These are phyloP conservation scores for Villa cingulata DNA, from an alignment of 2,888 invertebrate genomes.

Conservation along the genomic window DNA sequence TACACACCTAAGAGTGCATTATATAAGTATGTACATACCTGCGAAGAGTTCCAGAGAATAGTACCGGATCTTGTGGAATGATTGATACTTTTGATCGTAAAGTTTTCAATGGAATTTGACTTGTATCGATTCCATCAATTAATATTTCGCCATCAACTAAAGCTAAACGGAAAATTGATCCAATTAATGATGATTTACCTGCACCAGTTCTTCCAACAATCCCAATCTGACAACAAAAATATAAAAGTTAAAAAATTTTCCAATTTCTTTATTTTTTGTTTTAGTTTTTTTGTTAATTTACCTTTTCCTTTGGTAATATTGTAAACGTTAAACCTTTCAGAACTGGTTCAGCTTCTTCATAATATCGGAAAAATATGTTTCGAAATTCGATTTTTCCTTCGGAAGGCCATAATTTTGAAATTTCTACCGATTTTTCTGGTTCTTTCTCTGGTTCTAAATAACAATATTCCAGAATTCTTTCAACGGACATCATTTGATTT, in stretches of 20 bases:
- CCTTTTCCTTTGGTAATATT: slow-evolving; percentile 42
- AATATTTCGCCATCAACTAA: slow-evolving; percentile 49
- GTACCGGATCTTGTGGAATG: slow-evolving; percentile 43
- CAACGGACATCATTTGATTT: slow-evolving; percentile 55
- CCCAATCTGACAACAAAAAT: slow-evolving; percentile 33
- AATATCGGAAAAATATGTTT: slow-evolving; percentile 49
- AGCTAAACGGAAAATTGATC: slow-evolving; percentile 43
- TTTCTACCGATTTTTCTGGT: slow-evolving; percentile 19
- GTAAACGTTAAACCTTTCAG: slow-evolving; percentile 51
- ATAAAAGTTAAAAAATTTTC: too few relatives aligned
- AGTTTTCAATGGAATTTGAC: slow-evolving; percentile 44
- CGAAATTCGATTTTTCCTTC: slow-evolving; percentile 39
- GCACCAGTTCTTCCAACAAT: slow-evolving; percentile 54
- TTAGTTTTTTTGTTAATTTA: slow-evolving; percentile 19
- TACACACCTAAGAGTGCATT: too few relatives aligned
- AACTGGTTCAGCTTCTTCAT: slow-evolving; percentile 68
- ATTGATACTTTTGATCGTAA: slow-evolving; percentile 48
- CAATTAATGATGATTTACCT: slow-evolving; percentile 58
- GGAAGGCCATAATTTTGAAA: slow-evolving; percentile 37
- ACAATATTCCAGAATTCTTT: slow-evolving; percentile 56
- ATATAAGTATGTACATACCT: slow-evolving; percentile 15
- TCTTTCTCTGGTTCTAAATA: slow-evolving; percentile 32
- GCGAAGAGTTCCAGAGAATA: slow-evolving; percentile 41
- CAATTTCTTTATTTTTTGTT: too few relatives aligned
- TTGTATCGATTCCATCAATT: slow-evolving; percentile 54